Evolutionary conservation across 2,797 vertebrate species (phyloP).

Genomic region (Characodon lateralis): DNA sequence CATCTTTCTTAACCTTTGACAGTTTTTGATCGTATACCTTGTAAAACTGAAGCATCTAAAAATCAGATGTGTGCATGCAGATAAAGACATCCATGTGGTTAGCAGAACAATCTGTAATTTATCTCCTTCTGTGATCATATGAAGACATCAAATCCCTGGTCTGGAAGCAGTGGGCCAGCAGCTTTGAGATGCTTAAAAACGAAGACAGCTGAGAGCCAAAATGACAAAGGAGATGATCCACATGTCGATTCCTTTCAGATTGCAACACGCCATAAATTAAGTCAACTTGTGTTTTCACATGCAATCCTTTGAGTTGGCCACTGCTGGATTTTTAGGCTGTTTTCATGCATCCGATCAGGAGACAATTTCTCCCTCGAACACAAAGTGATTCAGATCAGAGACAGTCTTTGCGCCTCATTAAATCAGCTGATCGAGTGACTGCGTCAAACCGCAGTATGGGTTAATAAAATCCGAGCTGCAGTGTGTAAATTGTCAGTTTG

Average conservation of each 20-base stretch:
- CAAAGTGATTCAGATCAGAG: conserved; percentile 31
- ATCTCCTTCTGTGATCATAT: conserved; percentile 62
- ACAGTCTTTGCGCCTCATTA: conserved; percentile 12
- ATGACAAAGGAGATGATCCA: conserved; percentile 57
- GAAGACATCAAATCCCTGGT: conserved; percentile 67
- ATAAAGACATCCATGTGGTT: conserved; percentile 58
- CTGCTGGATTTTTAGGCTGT: conserved; percentile 24
- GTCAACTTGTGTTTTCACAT: conserved; percentile 49
- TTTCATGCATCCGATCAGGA: conserved; percentile 26
- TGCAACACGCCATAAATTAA: conserved; percentile 58
- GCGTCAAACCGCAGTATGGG: conserved; percentile 47
- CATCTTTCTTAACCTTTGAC: conserved; percentile 8
- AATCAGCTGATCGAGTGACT: conserved; percentile 61
- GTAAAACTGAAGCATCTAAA: conserved; percentile 25
- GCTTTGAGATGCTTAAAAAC: conserved; percentile 41
- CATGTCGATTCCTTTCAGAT: conserved; percentile 55
- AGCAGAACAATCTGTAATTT: conserved; percentile 40
- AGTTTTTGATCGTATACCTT: conserved; percentile 40
- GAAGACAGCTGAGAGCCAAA: conserved; percentile 33
- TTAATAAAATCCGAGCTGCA: conserved; percentile 70
- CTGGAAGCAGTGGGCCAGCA: conserved; percentile 38
- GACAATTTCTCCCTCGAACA: conserved; percentile 5
- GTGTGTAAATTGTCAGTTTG: conserved; percentile 71
- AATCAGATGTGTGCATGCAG: conserved; percentile 40
- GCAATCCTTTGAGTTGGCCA: conserved; percentile 5